Percentiles rank a stretch among this genome's conserved stretches.
These are phyloP conservation scores for Cuculus canorus DNA, from an alignment of 2,797 vertebrate species.

Conservation along the genomic window DNA sequence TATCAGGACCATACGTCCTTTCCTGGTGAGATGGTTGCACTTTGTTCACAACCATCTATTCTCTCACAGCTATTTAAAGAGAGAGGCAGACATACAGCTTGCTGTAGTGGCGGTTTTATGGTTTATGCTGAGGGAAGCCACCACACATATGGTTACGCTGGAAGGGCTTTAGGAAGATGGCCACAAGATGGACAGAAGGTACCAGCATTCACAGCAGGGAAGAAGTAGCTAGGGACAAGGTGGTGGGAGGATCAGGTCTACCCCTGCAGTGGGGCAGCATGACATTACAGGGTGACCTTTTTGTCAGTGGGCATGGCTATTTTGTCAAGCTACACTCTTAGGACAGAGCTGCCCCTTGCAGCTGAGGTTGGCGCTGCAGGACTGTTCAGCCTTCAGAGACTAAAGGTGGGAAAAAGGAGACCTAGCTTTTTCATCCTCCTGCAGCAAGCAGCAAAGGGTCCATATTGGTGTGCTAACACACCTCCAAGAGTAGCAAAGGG, in stretches of 20 bases:
- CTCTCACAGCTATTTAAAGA: background rate
- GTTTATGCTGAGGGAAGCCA: background rate
- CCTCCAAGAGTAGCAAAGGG: background rate
- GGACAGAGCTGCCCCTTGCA: accelerated
- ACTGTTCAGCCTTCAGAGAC: background rate
- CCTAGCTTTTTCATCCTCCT: background rate
- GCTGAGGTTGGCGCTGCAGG: accelerated
- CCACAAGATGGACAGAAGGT: background rate
- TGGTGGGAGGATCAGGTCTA: background rate
- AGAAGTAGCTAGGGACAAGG: background rate
- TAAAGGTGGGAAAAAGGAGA: background rate
- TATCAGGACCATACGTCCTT: too few relatives aligned
- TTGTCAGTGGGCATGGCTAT: background rate
- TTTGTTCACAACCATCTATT: background rate
- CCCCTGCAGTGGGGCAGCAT: background rate
- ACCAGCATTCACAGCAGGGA: background rate
- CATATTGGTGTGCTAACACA: background rate
- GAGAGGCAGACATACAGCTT: background rate
- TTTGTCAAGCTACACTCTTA: accelerated
- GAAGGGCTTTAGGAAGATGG: background rate
- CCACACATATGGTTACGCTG: accelerated
- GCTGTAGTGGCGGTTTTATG: accelerated
- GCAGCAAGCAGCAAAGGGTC: background rate
- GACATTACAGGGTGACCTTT: accelerated
- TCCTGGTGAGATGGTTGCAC: too few relatives aligned